Evolutionary conservation across 2,113 vertebrate species (phyloP).

Genomic region (Prionailurus viverrinus): DNA sequence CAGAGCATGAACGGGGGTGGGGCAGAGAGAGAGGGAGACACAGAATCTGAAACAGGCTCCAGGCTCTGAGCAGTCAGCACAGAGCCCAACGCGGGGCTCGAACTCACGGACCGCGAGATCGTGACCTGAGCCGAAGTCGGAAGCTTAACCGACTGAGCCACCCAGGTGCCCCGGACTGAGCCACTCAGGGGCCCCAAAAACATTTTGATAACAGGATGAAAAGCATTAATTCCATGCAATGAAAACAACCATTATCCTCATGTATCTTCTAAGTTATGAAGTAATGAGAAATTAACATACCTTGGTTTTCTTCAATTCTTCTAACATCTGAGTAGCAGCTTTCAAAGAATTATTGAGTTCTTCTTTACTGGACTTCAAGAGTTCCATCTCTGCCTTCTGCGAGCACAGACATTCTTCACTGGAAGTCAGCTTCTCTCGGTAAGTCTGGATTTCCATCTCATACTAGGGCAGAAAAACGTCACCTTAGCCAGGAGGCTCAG

Average conservation of each 20-base stretch:
- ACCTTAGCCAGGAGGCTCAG: neutral
- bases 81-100: too few relatives aligned
- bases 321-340: constrained; percentile 76
- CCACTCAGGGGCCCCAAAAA: neutral
- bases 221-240: neutral
- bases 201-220: neutral
- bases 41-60: too few relatives aligned
- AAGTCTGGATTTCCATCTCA: constrained; percentile 80
- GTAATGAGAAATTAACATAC: constrained; percentile 61
- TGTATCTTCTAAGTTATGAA: neutral
- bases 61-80: too few relatives aligned
- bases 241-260: neutral
- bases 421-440: constrained; percentile 77
- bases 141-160: too few relatives aligned
- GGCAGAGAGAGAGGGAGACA: too few relatives aligned
- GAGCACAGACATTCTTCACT: constrained; percentile 80
- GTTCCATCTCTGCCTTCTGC: constrained; percentile 83
- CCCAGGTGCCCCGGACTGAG: too few relatives aligned
- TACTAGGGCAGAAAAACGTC: constrained; percentile 78
- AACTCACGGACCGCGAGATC: too few relatives aligned
- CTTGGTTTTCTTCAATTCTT: constrained; percentile 80
- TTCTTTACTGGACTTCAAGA: constrained; percentile 83
- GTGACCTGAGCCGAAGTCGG: too few relatives aligned
- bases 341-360: constrained; percentile 83
- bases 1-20: too few relatives aligned